Evolutionary conservation across 2,113 vertebrate genomes (phyloP), one percentile per base, ranked within the genome.

Genomic region (Syngnathus scovelli): DNA sequence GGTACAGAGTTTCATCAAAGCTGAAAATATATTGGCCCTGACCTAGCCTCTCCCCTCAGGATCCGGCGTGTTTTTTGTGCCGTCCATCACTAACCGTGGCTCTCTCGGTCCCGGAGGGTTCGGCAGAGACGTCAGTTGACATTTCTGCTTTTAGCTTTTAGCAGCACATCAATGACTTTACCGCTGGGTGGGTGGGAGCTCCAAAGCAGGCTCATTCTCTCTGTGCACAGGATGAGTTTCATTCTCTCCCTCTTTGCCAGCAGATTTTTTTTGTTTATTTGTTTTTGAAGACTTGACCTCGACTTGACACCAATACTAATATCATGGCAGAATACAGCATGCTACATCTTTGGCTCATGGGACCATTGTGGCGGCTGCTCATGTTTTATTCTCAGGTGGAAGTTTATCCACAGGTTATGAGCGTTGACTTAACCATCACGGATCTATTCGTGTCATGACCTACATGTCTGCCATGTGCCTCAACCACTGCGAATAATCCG

Each of bases 101-200:
- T 67, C 78, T 43, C 62, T 52, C 65, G 13, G 51, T 77, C 81
- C 77, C 82, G 68, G 12, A 64, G 81, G 79, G 81, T 77, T 68
- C 18, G 9, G 27, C 66, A 77, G 76, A 73, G 69, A 82, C 68
- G 66, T 86, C 83, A 73, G 55, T 73, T 78, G 75, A 84, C 79
- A 85, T 83, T 80, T 85, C 81, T 84, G 77, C 85, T 86, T 87
- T 86, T 80, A 84, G 77, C 85, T 86, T 87, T 86, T 80, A 84
- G 73, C 62, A 62, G 76, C 38, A 81, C 80, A 79, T 84, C 78
- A 75, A 61, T 72, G 83, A 76, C 71, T 75, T 77, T n/a, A 76
- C 79, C 67, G 69, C 67, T 76, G 77, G 56, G 21, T 75, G 79
- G 41, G 73, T 79, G 77, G 67, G 63, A 75, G 72, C 75, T 74